These are phyloP conservation scores for Lanius collurio DNA, from an alignment of 2,113 vertebrate species.

Conservation along the genomic window DNA sequence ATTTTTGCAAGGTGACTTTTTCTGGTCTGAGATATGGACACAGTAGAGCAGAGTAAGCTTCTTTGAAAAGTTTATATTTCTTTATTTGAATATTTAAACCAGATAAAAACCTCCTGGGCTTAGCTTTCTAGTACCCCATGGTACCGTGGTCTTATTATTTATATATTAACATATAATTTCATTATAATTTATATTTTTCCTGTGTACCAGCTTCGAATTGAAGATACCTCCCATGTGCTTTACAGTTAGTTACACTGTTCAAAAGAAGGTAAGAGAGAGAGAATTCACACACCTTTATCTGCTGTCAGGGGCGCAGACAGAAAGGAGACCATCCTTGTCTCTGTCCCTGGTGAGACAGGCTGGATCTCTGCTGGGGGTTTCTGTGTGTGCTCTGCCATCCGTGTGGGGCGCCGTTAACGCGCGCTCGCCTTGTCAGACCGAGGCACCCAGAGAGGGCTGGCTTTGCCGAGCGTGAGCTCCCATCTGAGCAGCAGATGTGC, in stretches of 20 bases:
- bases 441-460: background rate
- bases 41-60: background rate
- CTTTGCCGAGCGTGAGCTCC: background rate
- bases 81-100: background rate
- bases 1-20: background rate
- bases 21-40: background rate
- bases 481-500: slow-evolving; percentile 35
- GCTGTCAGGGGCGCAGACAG: background rate
- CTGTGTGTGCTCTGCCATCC: background rate
- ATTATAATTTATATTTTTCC: background rate
- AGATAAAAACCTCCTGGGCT: background rate
- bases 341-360: background rate
- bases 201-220: background rate
- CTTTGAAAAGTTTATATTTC: background rate
- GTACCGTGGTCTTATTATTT: background rate
- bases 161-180: background rate
- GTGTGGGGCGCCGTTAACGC: background rate
- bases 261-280: background rate
- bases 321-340: background rate
- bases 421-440: accelerated
- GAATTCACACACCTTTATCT: background rate
- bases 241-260: background rate
- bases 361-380: background rate
- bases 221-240: background rate
- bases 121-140: background rate